Evolutionary conservation across 2,888 invertebrate species (phyloP), one percentile per base, ranked within the genome.

Genomic region (Drosophila flavopinicola): DNA sequence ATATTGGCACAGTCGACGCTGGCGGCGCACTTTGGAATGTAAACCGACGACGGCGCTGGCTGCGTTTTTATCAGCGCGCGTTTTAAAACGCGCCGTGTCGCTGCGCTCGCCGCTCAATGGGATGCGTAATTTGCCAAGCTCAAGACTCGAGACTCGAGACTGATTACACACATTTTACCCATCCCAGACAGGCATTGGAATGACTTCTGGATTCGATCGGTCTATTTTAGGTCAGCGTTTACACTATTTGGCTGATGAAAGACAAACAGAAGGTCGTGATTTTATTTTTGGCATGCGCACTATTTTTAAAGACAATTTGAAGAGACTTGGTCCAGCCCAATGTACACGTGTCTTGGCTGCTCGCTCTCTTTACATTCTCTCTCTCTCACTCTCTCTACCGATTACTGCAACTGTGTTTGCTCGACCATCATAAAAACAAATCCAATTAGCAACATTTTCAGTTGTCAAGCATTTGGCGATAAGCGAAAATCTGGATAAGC

Each of bases 21-120:
- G 47, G 10, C 45, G 32, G 10, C 37, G 78, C 66, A 82, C 83
- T 83, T 83, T 83, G 83, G 87, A 83, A 82, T 87, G 78, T 78
- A 85, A 87, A 87, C 82, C 79, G 83, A 61, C 58, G 42, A 15
- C 57, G 67, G 15, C 60, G 67, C 23, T 27, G 54, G n/a, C 71
- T 49, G 59, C 61, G 63, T 57, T 69, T 67, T 82, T 86, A 85
- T 86, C 87, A 83, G 77, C 72, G 48, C 44, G 78, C 71, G 71
- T 59, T 66, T 71, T 64, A 52, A 66, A 82, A 70, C 78, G 82
- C 76, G 63, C 78, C 76, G 53, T 53, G 54, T 54, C 52, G 9
- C 57, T n/a, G 41, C 37, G 35, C 30, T 5, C 13, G 25, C 25
- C 29, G 51, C 75, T 86, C 70, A 84, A 87, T 84, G 84, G 84